Base-by-base conservation (phyloP, 2,888 invertebrate genomes). In the Lampropteryx suffumata region DNA sequence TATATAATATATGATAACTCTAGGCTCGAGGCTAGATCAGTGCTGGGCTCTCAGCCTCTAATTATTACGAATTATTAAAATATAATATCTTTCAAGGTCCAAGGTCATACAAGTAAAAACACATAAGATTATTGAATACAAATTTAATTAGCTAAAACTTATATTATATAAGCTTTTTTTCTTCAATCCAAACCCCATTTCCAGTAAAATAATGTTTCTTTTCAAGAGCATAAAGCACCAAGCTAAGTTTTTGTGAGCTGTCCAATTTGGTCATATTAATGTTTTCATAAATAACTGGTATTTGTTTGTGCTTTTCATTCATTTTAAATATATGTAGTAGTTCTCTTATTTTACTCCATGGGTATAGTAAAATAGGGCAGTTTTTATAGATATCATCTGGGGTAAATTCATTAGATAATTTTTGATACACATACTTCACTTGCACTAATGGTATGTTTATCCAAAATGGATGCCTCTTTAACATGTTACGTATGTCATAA, bases 141-240 rank as follows among this genome's bases (percentile, higher is more conserved):
- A n/a, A n/a, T n/a, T n/a, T n/a, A n/a, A n/a, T n/a, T n/a, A n/a
- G n/a, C n/a, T n/a, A n/a, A n/a, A n/a, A n/a, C n/a, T n/a, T n/a
- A n/a, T n/a, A n/a, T n/a, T n/a, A n/a, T n/a, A n/a, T n/a, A n/a
- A n/a, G n/a, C 17, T 17, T 65, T 27, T 82, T 86, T 47, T 85
- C 84, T 61, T 85, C 88, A 55, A 63, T 64, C 90, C 90, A 91
- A 1, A 91, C 79, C 40, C 90, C 90, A 76, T 90, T 89, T 17
- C 89, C 90, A 59, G 78, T 76, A 69, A 90, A 90, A 60, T 90
- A 86, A 67, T 90, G 87, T 26, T 82, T 80, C 65, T 76, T 89
- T 67, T 91, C 90, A 35, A 91, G 67, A 50, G 80, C 64, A 76
- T 91, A 91, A 12, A 90, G 59, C 10, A 73, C 67, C 48, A 91